A percentile compares a stretch with the other conserved stretches of the same genome.
Conservation (phyloP, 1,140 invertebrate species). For the Cephus cinctus region DNA sequence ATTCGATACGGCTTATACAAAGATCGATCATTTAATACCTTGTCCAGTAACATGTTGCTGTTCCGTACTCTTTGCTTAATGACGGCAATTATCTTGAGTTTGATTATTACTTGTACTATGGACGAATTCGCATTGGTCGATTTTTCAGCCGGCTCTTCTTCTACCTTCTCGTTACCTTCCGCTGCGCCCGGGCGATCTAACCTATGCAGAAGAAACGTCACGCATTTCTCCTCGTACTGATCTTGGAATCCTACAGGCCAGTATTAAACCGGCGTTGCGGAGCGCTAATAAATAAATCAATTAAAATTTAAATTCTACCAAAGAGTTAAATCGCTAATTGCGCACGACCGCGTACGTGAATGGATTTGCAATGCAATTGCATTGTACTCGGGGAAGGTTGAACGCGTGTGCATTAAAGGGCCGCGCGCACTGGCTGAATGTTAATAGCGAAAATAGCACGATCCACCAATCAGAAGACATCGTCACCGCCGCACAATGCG, state of each 20-base stretch:
- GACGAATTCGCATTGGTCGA: no score
- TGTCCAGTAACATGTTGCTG: no score
- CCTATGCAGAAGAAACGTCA: no score
- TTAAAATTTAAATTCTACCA: slow-evolving; percentile 52
- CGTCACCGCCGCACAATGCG: neutral
- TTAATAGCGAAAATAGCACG: slow-evolving; percentile 22
- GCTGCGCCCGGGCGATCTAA: no score
- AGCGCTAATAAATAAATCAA: slow-evolving; percentile 45
- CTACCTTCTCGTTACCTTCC: no score
- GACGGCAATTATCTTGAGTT: no score
- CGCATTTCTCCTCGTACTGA: slow-evolving; percentile 46
- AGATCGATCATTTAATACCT: no score
- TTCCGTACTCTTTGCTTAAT: no score
- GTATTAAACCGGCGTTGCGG: slow-evolving; percentile 12
- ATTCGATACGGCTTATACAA: no score
- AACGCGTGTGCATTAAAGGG: slow-evolving; percentile 22
- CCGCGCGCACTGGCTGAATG: slow-evolving; percentile 30
- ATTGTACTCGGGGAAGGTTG: slow-evolving; percentile 19
- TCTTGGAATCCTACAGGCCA: slow-evolving; percentile 33
- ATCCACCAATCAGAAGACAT: neutral
- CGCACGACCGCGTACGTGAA: slow-evolving; percentile 36
- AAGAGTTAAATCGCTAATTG: slow-evolving; percentile 48
- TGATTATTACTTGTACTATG: no score
- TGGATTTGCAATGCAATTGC: slow-evolving; percentile 40
- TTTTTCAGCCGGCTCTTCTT: no score